phyloP scores from a whole-genome alignment of 2,888 invertebrate genomes.

The Rotaria macrura region DNA sequence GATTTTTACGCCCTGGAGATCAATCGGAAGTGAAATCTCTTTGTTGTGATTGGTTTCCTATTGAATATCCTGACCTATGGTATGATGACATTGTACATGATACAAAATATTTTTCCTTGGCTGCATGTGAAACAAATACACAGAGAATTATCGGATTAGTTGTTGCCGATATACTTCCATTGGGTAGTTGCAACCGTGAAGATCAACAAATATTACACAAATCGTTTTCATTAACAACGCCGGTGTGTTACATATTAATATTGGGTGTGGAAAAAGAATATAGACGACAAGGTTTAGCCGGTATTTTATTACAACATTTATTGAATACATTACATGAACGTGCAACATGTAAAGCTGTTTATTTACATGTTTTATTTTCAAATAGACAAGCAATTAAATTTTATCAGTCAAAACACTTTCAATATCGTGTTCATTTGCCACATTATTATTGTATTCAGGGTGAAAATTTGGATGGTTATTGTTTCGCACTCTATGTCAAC shows the following conservation, averaged over 20 bases:
- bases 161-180: conserved; percentile 86
- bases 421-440: conserved; percentile 77
- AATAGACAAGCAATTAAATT: conserved; percentile 89
- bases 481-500: conserved; percentile 89
- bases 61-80: conserved; percentile 68
- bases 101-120: conserved; percentile 79
- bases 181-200: conserved; percentile 76
- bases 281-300: conserved; percentile 55
- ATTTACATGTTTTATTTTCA: conserved; percentile 87
- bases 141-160: conserved; percentile 74
- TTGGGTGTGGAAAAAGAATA: conserved; percentile 11
- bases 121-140: conserved; percentile 67
- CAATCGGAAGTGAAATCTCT: conserved; percentile 77
- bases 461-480: conserved; percentile 80
- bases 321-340: conserved; percentile 75
- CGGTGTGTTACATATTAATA: conserved; percentile 10
- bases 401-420: conserved; percentile 72
- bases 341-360: conserved; percentile 78
- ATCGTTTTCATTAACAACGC: conserved; percentile 20
- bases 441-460: conserved; percentile 93
- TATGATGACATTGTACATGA: conserved; percentile 80
- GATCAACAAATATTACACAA: conserved; percentile 21
- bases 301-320: conserved; percentile 76
- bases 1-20: conserved; percentile 71
- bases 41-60: conserved; percentile 94